Evolutionary conservation across 92 coral and sea anemone genomes (phyloP).

Genomic region (Ricordea florida): DNA sequence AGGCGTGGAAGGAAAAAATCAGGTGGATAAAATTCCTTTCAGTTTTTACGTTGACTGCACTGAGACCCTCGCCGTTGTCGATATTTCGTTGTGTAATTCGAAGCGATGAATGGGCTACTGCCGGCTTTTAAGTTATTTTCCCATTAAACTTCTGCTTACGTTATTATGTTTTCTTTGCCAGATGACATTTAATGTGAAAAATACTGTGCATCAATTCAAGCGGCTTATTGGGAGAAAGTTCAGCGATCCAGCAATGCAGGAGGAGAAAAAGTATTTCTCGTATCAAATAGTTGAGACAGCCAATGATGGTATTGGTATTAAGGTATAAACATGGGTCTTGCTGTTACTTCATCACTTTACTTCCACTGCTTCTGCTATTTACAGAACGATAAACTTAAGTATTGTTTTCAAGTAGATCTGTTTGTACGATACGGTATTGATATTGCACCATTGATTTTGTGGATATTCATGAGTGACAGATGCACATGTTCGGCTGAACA

Average conservation of each 20-base stretch:
- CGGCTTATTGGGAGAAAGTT: slow-evolving; percentile 85
- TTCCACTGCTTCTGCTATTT: too few relatives aligned
- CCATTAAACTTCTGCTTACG: not conserved
- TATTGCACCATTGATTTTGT: not conserved
- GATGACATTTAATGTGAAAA: slow-evolving; percentile 87
- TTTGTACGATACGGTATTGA: not conserved
- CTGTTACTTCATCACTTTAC: not conserved
- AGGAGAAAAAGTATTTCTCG: slow-evolving; percentile 67
- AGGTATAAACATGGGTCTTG: slow-evolving; percentile 57
- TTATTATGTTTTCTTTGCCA: slow-evolving; percentile 9
- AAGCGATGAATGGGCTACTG: too few relatives aligned
- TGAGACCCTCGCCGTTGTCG: too few relatives aligned
- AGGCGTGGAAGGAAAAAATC: slow-evolving; percentile 91
- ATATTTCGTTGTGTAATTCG: too few relatives aligned
- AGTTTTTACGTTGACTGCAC: not conserved
- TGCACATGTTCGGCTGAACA: not conserved
- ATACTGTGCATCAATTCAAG: slow-evolving; percentile 90
- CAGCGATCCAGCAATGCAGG: slow-evolving; percentile 83
- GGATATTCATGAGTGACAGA: too few relatives aligned
- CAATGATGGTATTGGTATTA: slow-evolving; percentile 79
- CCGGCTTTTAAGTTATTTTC: too few relatives aligned
- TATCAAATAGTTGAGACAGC: slow-evolving; percentile 76
- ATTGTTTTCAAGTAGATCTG: not conserved
- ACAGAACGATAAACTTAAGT: not conserved
- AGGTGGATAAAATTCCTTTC: slow-evolving; percentile 48